Base-by-base conservation (phyloP, 1,140 invertebrate species). In the Onthophagus taurus region DNA sequence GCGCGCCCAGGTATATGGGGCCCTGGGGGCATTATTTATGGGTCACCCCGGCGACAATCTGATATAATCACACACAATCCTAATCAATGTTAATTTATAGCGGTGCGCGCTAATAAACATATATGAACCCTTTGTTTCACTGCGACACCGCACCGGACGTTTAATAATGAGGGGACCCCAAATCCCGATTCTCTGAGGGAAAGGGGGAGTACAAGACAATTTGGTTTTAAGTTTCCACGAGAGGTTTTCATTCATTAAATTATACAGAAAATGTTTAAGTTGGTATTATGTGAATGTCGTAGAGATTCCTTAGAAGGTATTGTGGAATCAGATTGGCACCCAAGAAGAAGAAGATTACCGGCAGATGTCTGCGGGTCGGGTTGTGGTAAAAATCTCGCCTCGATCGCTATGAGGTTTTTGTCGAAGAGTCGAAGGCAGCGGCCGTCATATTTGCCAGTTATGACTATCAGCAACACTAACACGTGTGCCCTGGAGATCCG, bases 81-180 rank as follows among this genome's bases (percentile, higher is more conserved):
- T 61, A 61, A 61, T 61, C 59, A 61, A 61, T 61, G 59, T 53
- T 61, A 61, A 61, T 61, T 61, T 61, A 61, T 59, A 53, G 55
- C 52, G 52, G 53, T 52, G 50, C 42, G 47, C 45, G 46, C 52
- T 59, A 61, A 61, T 61, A 61, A 61, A 61, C 59, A 59, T 61
- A 55, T 55, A 61, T 61, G 57, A 61, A 59, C 59, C 59, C 59
- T 61, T 61, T 61, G 59, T 61, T 61, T 59, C 42, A 48, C 36
- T 19, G 26, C 41, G 42, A n/a, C n/a, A n/a, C n/a, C n/a, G n/a
- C n/a, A n/a, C n/a, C n/a, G n/a, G n/a, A n/a, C n/a, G n/a, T n/a
- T n/a, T n/a, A n/a, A n/a, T n/a, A n/a, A n/a, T n/a, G n/a, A n/a
- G n/a, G n/a, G n/a, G n/a, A n/a, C n/a, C n/a, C n/a, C n/a, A n/a